Evolutionary conservation across 92 coral and sea anemone species (phyloP).

Genomic region (Isaurus tuberculatus): DNA sequence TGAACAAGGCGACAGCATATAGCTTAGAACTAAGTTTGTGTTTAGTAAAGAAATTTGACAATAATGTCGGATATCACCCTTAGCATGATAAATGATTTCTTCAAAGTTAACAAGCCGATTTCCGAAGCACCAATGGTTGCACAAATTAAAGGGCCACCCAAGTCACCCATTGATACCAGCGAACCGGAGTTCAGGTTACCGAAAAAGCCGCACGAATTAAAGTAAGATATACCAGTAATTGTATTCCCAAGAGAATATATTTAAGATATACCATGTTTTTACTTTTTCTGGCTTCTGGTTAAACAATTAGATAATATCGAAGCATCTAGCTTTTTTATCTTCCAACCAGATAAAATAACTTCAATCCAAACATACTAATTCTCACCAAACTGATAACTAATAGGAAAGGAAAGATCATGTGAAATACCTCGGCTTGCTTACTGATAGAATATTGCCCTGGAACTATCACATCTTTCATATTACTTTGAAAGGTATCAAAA

Average conservation of each 20-base stretch:
- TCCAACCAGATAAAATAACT: too few species aligned
- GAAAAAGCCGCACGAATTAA: slow-evolving; percentile 63
- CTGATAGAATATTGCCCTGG: too few species aligned
- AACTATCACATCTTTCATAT: too few species aligned
- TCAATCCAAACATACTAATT: too few species aligned
- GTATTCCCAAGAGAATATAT: background rate
- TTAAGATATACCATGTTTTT: background rate
- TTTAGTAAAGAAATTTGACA: background rate
- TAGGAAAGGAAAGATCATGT: too few species aligned
- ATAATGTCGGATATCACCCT: slow-evolving; percentile 84
- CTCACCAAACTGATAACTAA: too few species aligned
- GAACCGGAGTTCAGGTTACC: slow-evolving; percentile 81
- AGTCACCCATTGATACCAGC: slow-evolving; percentile 21
- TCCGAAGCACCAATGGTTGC: slow-evolving; percentile 65
- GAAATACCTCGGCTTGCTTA: too few species aligned
- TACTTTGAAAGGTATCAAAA: too few species aligned
- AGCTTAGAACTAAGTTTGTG: background rate
- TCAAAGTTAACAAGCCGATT: slow-evolving; percentile 77
- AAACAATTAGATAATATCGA: too few species aligned
- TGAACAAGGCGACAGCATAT: background rate
- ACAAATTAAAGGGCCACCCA: slow-evolving; percentile 69
- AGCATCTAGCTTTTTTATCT: too few species aligned
- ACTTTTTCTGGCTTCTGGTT: too few species aligned
- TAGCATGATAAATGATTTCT: slow-evolving; percentile 84
- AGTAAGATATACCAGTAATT: slow-evolving; percentile 49